Percentiles rank a stretch among this genome's conserved stretches.
These are phyloP conservation scores for Galerucella calmariensis DNA, from an alignment of 2,888 invertebrate genomes.

Conservation along the genomic window DNA sequence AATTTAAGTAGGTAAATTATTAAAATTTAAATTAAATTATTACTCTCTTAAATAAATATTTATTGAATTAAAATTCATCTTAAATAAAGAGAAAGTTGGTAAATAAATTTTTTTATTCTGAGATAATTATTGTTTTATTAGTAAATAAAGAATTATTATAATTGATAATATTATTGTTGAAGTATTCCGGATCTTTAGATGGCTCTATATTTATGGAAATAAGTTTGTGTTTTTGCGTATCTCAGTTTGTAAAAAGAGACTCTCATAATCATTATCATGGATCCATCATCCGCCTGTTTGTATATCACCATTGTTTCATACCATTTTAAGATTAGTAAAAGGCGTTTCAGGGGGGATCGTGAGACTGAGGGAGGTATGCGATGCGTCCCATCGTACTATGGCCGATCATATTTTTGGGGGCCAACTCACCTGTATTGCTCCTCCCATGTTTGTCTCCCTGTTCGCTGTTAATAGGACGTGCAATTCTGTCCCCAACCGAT, in stretches of 20 bases:
- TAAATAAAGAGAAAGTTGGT: too few species aligned
- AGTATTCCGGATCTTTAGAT: background rate
- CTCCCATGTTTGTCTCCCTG: constrained; percentile 59
- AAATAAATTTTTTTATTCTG: too few species aligned
- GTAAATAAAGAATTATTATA: too few species aligned
- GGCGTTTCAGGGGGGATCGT: constrained; percentile 57
- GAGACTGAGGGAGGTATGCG: constrained; percentile 65
- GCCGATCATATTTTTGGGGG: constrained; percentile 44
- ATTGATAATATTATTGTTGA: background rate
- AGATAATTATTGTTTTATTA: too few species aligned
- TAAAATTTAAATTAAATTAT: background rate
- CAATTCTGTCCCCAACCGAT: constrained; percentile 61
- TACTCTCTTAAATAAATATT: too few species aligned
- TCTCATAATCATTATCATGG: constrained; percentile 53
- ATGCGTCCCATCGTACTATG: constrained; percentile 57
- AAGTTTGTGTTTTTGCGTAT: constrained; percentile 64
- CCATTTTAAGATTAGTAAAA: constrained; percentile 53
- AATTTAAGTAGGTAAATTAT: background rate
- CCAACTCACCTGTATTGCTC: constrained; percentile 55
- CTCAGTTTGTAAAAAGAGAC: constrained; percentile 64
- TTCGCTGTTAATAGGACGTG: constrained; percentile 60
- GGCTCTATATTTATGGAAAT: constrained; percentile 59
- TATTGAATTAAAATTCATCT: too few species aligned
- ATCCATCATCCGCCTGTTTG: constrained; percentile 49
- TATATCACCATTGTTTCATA: constrained; percentile 48